phyloP scores from a whole-genome alignment of 2,797 vertebrate genomes.

The Poecile montanus region DNA sequence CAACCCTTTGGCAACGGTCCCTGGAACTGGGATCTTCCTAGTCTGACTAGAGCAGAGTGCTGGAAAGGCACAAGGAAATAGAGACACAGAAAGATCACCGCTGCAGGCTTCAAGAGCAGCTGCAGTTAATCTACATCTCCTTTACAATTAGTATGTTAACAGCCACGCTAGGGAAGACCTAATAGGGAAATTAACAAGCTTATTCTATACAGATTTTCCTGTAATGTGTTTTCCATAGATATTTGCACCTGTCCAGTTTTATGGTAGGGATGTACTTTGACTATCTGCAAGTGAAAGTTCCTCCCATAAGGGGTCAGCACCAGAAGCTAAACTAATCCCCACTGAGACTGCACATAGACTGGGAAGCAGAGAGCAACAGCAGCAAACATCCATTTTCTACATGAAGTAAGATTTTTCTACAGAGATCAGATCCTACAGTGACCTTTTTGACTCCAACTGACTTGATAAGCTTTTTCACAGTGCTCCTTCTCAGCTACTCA shows the following conservation, averaged over 20 bases:
- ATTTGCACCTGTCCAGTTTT: background rate
- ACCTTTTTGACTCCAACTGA: background rate
- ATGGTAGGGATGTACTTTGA: background rate
- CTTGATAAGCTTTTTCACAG: background rate
- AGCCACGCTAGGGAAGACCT: background rate
- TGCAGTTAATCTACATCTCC: background rate
- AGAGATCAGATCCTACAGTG: background rate
- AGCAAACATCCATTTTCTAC: background rate
- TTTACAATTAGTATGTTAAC: background rate
- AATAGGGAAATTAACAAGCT: background rate
- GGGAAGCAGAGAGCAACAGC: background rate
- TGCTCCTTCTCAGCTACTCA: background rate
- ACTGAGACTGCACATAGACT: background rate
- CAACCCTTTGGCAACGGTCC: background rate
- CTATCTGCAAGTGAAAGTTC: background rate
- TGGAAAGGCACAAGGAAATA: background rate
- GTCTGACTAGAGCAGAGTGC: background rate
- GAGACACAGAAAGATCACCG: background rate
- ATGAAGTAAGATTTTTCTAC: background rate
- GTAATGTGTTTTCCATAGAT: background rate
- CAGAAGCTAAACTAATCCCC: background rate
- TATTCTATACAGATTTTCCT: background rate
- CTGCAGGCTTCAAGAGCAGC: background rate
- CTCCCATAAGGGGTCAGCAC: background rate
- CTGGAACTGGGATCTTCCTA: background rate